These are phyloP conservation scores for Aleadryas rufinucha DNA, from an alignment of 2,113 vertebrate species.

Conservation along the genomic window DNA sequence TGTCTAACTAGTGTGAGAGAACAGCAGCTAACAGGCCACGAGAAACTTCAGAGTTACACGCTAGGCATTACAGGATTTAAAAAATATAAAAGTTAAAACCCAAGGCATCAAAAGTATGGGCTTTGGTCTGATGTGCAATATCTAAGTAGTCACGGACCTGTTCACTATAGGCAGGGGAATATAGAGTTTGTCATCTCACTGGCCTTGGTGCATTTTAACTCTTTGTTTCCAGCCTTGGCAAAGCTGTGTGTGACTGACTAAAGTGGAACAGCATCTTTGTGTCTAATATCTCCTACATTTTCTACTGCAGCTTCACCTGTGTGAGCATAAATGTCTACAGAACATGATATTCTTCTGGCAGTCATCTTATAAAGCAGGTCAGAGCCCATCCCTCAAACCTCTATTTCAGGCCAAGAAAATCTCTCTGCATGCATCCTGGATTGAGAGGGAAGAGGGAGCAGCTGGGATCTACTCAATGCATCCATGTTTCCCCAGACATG, in stretches of 20 bases:
- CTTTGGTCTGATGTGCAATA: neutral
- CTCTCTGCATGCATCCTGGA: neutral
- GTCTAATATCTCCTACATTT: neutral
- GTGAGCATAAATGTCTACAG: neutral
- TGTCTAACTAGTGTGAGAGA: too few relatives aligned
- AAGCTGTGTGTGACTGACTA: neutral
- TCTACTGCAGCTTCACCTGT: neutral
- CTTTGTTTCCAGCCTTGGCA: neutral
- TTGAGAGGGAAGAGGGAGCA: neutral
- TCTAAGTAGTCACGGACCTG: neutral
- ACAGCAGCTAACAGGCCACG: too few relatives aligned
- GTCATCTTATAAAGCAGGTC: neutral
- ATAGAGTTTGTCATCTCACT: rapidly evolving
- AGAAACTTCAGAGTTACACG: too few relatives aligned
- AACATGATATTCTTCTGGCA: neutral
- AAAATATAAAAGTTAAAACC: too few relatives aligned
- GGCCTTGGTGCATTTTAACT: neutral
- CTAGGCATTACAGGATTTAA: too few relatives aligned
- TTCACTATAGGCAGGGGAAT: neutral
- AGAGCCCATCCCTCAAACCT: neutral
- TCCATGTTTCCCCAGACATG: neutral
- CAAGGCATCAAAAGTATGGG: neutral
- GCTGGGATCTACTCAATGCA: neutral
- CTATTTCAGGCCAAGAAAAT: neutral
- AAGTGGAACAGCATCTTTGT: neutral